Conservation (phyloP, 2,113 vertebrate genomes). For the Ondatra zibethicus region DNA sequence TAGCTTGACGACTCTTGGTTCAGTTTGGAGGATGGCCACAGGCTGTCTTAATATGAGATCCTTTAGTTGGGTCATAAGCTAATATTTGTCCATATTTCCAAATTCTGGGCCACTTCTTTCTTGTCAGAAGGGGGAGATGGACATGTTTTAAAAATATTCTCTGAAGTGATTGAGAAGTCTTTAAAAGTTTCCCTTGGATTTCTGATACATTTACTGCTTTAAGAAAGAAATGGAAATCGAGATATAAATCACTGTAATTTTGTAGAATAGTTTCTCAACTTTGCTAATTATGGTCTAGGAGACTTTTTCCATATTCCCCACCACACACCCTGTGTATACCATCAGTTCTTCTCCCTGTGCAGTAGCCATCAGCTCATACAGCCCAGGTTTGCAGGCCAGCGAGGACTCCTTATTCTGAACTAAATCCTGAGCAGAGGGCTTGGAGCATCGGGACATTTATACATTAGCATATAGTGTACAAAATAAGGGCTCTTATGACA, state of each 20-base stretch:
- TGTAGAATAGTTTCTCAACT: not conserved
- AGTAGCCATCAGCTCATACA: not conserved
- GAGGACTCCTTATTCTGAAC: not conserved
- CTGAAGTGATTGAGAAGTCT: not conserved
- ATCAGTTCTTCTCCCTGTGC: not conserved
- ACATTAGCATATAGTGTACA: not conserved
- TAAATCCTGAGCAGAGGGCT: not conserved
- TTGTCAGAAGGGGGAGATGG: not conserved
- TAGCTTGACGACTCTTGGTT: not conserved
- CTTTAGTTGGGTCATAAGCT: not conserved
- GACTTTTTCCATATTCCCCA: not conserved
- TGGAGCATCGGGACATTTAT: not conserved
- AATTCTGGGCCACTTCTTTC: not conserved
- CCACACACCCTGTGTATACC: not conserved
- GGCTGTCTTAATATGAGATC: not conserved
- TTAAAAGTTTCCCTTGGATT: not conserved
- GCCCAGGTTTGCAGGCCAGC: not conserved
- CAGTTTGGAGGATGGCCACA: not conserved
- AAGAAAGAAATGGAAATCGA: not conserved
- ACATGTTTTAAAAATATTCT: not conserved
- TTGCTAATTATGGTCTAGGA: not conserved
- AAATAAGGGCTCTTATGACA: not conserved
- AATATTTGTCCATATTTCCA: too few species aligned
- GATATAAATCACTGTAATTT: not conserved
- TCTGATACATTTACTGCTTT: not conserved